Conservation (phyloP, 2,888 invertebrate species). For the Biston stratarius region DNA sequence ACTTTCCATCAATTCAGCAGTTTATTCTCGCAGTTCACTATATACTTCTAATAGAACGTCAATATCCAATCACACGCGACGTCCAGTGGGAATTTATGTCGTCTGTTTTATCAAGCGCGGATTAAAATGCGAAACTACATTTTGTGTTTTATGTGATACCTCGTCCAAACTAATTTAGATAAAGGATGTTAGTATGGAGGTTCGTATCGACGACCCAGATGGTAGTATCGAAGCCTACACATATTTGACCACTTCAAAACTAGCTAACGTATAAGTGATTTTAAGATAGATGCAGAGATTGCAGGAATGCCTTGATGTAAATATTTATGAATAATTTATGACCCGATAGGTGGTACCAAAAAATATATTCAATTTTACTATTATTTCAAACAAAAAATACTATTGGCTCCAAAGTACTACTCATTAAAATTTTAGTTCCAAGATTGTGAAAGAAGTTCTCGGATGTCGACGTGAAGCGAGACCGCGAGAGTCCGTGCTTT, state of each 20-base stretch:
- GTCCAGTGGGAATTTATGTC: background rate
- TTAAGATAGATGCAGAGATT: background rate
- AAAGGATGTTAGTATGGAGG: background rate
- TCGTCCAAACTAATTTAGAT: background rate
- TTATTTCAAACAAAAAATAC: too few relatives aligned
- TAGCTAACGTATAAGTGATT: background rate
- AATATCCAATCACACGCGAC: conserved; percentile 16
- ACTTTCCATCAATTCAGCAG: background rate
- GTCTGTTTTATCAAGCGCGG: background rate
- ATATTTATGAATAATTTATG: too few relatives aligned
- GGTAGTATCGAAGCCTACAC: background rate
- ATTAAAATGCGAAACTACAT: background rate
- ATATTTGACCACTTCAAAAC: background rate
- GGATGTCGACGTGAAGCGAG: too few relatives aligned
- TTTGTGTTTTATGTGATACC: background rate
- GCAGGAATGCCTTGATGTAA: too few relatives aligned
- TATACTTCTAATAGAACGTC: conserved; percentile 12
- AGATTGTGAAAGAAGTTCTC: too few relatives aligned
- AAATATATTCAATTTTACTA: too few relatives aligned
- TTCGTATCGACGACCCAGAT: background rate
- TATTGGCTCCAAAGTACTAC: too few relatives aligned
- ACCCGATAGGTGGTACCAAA: too few relatives aligned
- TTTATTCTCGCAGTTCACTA: background rate
- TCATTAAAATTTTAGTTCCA: too few relatives aligned
- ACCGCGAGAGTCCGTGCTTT: background rate